Evolutionary conservation across 2,113 vertebrate genomes (phyloP).

Genomic region (Leptobrachium ailaonicum): DNA sequence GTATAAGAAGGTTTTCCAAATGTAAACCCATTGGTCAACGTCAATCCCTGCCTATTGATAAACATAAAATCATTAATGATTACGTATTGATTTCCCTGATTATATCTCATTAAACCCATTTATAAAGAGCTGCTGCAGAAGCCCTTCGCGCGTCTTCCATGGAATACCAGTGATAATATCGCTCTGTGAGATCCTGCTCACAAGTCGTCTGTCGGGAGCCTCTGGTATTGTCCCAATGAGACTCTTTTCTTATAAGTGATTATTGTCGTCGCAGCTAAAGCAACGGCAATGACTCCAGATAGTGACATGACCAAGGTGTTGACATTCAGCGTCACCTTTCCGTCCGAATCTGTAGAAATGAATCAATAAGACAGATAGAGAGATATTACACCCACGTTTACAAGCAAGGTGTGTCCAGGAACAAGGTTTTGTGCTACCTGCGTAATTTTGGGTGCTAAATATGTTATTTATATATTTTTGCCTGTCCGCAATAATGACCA

Average conservation of each 20-base stretch:
- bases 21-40: too few species aligned
- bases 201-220: background rate
- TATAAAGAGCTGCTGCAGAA: background rate
- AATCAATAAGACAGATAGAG: background rate
- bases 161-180: background rate
- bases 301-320: constrained; percentile 20
- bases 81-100: too few species aligned
- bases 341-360: background rate
- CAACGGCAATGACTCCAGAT: background rate
- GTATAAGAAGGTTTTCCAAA: too few species aligned
- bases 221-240: background rate
- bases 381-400: too few species aligned
- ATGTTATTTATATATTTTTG: too few species aligned
- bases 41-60: too few species aligned
- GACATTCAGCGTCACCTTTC: background rate
- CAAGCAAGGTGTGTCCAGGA: too few species aligned
- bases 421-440: too few species aligned
- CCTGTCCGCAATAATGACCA: too few species aligned
- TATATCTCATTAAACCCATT: background rate
- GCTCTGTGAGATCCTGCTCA: background rate
- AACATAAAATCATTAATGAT: too few species aligned
- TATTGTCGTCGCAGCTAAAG: background rate
- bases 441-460: too few species aligned
- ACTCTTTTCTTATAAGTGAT: constrained; percentile 2
- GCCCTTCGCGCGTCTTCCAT: background rate